Evolutionary conservation across 2,888 invertebrate genomes (phyloP), one percentile per base, ranked within the genome.

Genomic region (Pristionchus entomophagus): DNA sequence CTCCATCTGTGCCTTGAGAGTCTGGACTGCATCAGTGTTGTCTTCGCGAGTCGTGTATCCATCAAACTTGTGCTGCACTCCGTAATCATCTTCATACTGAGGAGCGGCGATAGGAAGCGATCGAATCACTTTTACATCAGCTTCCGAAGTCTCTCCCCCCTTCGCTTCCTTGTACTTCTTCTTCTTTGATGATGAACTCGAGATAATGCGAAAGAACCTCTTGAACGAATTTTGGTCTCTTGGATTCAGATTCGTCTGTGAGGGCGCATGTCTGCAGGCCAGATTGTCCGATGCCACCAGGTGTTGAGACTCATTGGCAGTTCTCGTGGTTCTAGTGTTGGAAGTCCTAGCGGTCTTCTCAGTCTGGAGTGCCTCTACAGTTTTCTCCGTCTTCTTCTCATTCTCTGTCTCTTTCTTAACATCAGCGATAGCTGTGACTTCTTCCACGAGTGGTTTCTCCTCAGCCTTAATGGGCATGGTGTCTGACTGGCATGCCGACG

Each of bases 11-110:
- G 22, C n/a, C 45, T 73, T 73, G 41, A 73, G 38, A 12, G 73
- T 73, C 73, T 73, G 73, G 41, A 73, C 73, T n/a, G 73, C 73
- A 45, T 73, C 73, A 26, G 65, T 65, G 77, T 80, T 80, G 29
- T 32, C 78, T 4, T 77, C 45, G 35, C 41, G 45, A 80, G 49
- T 32, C 10, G 51, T 80, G 51, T 51, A 80, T 51, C 78, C 78
- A 32, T 80, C 78, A 8, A 80, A 80, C 14, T 80, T 80, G 41
- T 73, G 73, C 32, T 51, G 78, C 29, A 80, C 51, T 32, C 78
- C 78, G 78, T 51, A 51, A 32, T 80, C 78, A 17, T 80, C 78
- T 35, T 80, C 78, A 10, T 38, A 80, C 32, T 38, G 38, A 29
- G 78, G 78, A 5, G 78, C 51, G 19, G 78, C 78, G 14, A 51